Evolutionary conservation across 37 sponge, comb jelly and placozoan genomes (phyloP), one percentile per base, ranked within the genome.

Genomic region (Axinella damicornis): DNA sequence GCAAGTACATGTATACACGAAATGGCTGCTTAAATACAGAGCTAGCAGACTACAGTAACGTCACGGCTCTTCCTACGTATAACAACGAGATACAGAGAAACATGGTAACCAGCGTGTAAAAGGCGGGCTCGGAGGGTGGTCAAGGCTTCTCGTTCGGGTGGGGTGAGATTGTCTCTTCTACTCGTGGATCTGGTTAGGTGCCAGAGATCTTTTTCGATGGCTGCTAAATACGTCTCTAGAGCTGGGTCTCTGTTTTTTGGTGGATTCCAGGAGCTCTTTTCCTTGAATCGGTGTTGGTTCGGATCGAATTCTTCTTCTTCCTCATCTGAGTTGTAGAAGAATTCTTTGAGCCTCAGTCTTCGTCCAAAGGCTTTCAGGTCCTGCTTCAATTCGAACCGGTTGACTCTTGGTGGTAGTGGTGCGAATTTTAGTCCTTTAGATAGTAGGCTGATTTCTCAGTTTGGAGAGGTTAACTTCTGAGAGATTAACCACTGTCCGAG

Each of bases 201-300:
- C 68, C 68, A 67, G 1, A 27, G 34, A 30, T 67, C 68, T 2
- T 12, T 67, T 67, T 67, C 68, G 12, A 67, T 11, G 2, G 68
- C 68, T 67, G 12, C 28, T 5, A 67, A 2, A 11, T 32, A 67
- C 2, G 68, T 30, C 11, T 67, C 68, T 16, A 67, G 31, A 4
- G 68, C 68, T 24, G 68, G 33, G 2, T 67, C 68, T 30, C 68
- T 67, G 33, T 67, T 67, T 34, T 67, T 67, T 24, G 68, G 68
- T 1, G 68, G 68, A 5, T 1, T 67, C 68, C 28, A 31, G 1
- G 28, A 13, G 32, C 68, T 67, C 28, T 67, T 30, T 27, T 67
- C 68, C 33, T 27, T 61, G 63, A 61, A 61, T 22, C 11, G 5
- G 2, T 5, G 5, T 56, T 56, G 57, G 15, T 56, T 15, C 15